These are phyloP conservation scores for Pygmarrhopalites habei DNA, from an alignment of 1,140 invertebrate species.

Conservation along the genomic window DNA sequence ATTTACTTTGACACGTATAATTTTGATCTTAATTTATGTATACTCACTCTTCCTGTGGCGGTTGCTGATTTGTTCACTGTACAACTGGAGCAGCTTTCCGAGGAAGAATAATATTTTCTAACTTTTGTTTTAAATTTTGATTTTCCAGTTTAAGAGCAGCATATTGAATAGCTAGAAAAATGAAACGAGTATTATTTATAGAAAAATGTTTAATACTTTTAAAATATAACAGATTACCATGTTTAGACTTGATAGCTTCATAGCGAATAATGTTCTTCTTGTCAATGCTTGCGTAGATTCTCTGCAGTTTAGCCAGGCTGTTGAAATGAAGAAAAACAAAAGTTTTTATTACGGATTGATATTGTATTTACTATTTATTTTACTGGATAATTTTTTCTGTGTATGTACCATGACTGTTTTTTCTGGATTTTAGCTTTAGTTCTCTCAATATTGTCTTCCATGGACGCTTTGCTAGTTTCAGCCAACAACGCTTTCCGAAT, in stretches of 20 bases:
- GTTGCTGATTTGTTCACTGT: no score
- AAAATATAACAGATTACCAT: no score
- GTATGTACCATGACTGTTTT: constrained; percentile 66
- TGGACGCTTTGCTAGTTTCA: constrained; percentile 62
- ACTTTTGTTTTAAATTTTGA: not conserved
- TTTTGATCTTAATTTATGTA: no score
- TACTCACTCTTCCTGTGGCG: no score
- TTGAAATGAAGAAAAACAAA: no score
- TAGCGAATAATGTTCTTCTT: constrained; percentile 53
- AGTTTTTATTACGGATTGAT: no score
- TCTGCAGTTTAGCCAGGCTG: constrained; percentile 70
- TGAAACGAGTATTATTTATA: no score
- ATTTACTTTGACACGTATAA: no score
- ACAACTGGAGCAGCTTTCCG: constrained; percentile 3
- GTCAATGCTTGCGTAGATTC: constrained; percentile 72
- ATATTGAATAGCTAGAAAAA: not conserved
- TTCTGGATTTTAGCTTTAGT: constrained; percentile 52
- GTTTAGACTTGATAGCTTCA: not conserved
- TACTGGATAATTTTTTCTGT: no score
- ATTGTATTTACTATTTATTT: no score
- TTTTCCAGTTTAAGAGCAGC: constrained; percentile 3
- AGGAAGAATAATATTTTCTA: constrained; percentile 2
- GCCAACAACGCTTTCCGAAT: constrained; percentile 85
- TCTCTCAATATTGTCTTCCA: constrained; percentile 54
- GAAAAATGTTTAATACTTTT: no score